phyloP scores from a whole-genome alignment of 2,797 vertebrate species.

The Labeo calbasu region DNA sequence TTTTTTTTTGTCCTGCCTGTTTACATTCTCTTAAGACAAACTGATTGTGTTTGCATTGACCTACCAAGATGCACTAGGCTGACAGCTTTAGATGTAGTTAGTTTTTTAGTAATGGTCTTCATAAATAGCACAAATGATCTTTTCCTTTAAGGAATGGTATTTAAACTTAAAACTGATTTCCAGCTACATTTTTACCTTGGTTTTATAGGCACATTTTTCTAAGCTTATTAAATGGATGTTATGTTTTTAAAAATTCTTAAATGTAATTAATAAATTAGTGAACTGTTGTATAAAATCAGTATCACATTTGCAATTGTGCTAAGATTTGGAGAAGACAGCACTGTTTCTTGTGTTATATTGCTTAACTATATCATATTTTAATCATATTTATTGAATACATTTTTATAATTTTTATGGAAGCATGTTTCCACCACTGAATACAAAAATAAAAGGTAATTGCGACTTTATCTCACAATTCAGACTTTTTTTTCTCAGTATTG shows the following conservation, averaged over 20 bases:
- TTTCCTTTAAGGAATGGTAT: not conserved
- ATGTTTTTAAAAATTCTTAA: not conserved
- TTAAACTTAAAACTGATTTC: not conserved
- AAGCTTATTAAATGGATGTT: not conserved
- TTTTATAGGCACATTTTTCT: not conserved
- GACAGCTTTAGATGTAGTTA: not conserved
- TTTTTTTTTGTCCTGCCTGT: not conserved
- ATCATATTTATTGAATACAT: no score
- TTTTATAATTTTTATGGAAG: no score
- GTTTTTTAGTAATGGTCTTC: not conserved
- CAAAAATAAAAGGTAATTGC: no score
- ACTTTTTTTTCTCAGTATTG: no score
- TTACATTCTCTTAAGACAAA: not conserved
- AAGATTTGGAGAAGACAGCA: not conserved
- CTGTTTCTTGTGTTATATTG: not conserved
- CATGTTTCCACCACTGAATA: no score
- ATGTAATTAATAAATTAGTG: not conserved
- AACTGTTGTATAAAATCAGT: not conserved
- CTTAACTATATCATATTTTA: not conserved
- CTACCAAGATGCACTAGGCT: not conserved
- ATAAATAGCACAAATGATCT: not conserved
- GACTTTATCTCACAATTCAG: no score
- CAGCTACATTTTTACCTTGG: not conserved
- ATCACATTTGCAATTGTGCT: not conserved
- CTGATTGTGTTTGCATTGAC: not conserved